phyloP scores from a whole-genome alignment of 1,140 invertebrate genomes.

The Brachionus asplanchnoidis region DNA sequence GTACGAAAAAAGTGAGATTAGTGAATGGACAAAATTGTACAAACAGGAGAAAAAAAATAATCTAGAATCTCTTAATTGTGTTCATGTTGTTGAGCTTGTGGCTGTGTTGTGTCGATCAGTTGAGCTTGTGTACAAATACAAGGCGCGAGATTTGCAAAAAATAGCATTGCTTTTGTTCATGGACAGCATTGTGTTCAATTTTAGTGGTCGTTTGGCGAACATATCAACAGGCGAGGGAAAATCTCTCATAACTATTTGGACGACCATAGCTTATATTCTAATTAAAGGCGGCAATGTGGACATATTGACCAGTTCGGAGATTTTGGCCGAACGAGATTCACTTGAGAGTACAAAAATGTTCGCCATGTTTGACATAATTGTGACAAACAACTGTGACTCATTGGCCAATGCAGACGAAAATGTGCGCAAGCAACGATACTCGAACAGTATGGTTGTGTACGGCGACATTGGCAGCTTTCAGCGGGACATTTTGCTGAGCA shows the following conservation, averaged over 20 bases:
- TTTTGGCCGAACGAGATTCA: not conserved
- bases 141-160: not conserved
- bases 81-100: not conserved
- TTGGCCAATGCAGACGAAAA: not conserved
- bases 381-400: not conserved
- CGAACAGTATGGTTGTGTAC: not conserved
- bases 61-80: not conserved
- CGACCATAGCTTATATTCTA: not conserved
- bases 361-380: not conserved
- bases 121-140: not conserved
- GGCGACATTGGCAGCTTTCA: not conserved
- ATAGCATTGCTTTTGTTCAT: not conserved
- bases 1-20: not conserved
- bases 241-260: not conserved
- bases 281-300: not conserved
- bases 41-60: not conserved
- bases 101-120: not conserved
- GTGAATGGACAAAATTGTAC: not conserved
- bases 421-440: not conserved
- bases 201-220: not conserved
- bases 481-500: not conserved
- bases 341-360: not conserved
- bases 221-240: constrained; percentile 19
- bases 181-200: not conserved
- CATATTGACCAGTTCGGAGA: constrained; percentile 3